phyloP scores from a whole-genome alignment of 1,140 invertebrate species.

The Proales similis region DNA sequence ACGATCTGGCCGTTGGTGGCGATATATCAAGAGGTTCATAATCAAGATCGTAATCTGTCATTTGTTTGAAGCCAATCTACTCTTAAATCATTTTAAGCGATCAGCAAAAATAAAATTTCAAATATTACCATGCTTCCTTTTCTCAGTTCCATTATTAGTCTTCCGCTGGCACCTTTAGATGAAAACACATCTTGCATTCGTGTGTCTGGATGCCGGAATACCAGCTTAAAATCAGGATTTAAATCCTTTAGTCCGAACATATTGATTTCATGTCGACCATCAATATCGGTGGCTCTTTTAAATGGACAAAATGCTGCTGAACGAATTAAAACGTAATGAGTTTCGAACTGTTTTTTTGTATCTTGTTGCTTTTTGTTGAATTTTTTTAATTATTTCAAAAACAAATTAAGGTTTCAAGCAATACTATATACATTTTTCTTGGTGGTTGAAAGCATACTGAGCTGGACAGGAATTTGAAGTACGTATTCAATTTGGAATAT shows the following conservation, averaged over 20 bases:
- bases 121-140: conserved; percentile 4
- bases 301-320: conserved; percentile 51
- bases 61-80: too few relatives aligned
- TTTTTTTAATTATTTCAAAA: neutral
- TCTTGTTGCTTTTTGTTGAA: neutral
- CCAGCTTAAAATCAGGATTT: conserved; percentile 46
- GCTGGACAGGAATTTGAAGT: conserved; percentile 12
- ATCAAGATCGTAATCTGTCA: too few relatives aligned
- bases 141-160: conserved; percentile 44
- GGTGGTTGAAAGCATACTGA: neutral
- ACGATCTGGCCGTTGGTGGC: neutral
- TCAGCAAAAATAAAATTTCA: neutral
- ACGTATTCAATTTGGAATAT: conserved; percentile 32
- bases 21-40: too few relatives aligned
- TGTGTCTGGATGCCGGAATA: conserved; percentile 45
- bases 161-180: conserved; percentile 42
- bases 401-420: neutral
- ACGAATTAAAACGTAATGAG: conserved; percentile 41
- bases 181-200: conserved; percentile 44
- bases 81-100: neutral
- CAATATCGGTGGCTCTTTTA: conserved; percentile 8
- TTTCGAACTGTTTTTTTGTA: conserved; percentile 34
- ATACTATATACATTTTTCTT: neutral
- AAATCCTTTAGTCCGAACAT: conserved; percentile 42
- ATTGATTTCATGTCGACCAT: conserved; percentile 39